A percentile compares a stretch with the other conserved stretches of the same genome.
Conservation (phyloP, 1,140 invertebrate genomes). For the Thalassaphorura encarpata region DNA sequence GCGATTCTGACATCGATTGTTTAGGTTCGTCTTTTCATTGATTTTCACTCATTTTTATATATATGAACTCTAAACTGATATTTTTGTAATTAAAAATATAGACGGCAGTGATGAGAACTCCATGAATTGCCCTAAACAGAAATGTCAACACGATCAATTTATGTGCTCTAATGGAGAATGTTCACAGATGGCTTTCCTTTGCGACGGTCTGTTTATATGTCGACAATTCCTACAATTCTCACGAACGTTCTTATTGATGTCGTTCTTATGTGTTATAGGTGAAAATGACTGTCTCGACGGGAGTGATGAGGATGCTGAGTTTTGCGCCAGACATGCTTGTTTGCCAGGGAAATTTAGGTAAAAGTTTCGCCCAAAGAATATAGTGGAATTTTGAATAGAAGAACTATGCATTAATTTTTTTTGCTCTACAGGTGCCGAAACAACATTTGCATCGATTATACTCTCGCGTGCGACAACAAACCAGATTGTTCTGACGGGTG, state of each 20-base stretch:
- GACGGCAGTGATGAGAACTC: slow-evolving; percentile 39
- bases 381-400: no score
- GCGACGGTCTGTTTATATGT: slow-evolving; percentile 44
- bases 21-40: neutral
- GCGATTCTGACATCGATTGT: neutral
- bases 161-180: slow-evolving; percentile 47
- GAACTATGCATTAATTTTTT: neutral
- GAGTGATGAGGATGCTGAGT: slow-evolving; percentile 46
- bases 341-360: slow-evolving; percentile 36
- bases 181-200: slow-evolving; percentile 39
- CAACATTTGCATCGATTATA: slow-evolving; percentile 41
- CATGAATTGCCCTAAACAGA: slow-evolving; percentile 41
- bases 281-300: neutral
- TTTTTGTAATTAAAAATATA: neutral
- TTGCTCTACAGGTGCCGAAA: slow-evolving; percentile 39
- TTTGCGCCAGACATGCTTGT: slow-evolving; percentile 37
- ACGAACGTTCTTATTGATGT: neutral
- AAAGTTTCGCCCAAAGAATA: neutral
- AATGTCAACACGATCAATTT: slow-evolving; percentile 40
- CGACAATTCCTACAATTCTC: neutral
- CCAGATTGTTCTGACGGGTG: slow-evolving; percentile 56
- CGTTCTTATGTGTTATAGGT: neutral
- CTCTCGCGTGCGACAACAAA: slow-evolving; percentile 49
- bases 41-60: neutral
- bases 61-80: neutral